Evolutionary conservation across 2,888 invertebrate species (phyloP), one percentile per base, ranked within the genome.

Genomic region (Acronicta aceris): DNA sequence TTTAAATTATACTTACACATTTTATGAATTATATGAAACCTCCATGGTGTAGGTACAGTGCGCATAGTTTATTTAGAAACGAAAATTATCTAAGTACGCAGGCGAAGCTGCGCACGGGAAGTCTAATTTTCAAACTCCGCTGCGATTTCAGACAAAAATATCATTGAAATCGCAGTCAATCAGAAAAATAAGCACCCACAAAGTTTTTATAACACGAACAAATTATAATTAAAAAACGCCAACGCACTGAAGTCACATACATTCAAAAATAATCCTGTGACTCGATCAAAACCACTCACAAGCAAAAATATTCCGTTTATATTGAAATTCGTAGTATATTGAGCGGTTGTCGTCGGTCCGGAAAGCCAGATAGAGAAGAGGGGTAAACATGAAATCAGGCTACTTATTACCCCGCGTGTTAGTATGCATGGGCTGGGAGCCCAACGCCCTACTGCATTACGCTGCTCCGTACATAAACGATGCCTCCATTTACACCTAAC

Each of bases 371-470:
- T 25, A 43, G 82, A 78, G 81, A 70, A 63, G 77, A 81, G 74
- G 82, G 86, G 85, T 87, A 88, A 89, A 89, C 88, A 88, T 84
- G 87, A 81, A 85, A 89, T 90, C 87, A 82, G 88, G 87, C 86
- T 92, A 85, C 91, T 93, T 93, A 93, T 93, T 92, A 93, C 88
- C 81, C 67, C 63, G 59, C 87, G 89, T 80, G 89, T 94, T 93
- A 93, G 93, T 94, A 94, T 94, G 93, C 94, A 94, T 94, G 92
- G 93, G 89, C 89, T 92, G 94, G 94, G 94, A 91, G 62, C 72
- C 56, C 80, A 62, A 78, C 79, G 86, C 87, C 87, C 87, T 87
- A 64, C 80, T 83, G 85, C 85, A 89, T 88, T 86, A 89, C 88
- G 78, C 79, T 73, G 74, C 85, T 82, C 80, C 85, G 86, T 84